Conservation (phyloP, 2,797 vertebrate genomes). For the Diplodus puntazzo region DNA sequence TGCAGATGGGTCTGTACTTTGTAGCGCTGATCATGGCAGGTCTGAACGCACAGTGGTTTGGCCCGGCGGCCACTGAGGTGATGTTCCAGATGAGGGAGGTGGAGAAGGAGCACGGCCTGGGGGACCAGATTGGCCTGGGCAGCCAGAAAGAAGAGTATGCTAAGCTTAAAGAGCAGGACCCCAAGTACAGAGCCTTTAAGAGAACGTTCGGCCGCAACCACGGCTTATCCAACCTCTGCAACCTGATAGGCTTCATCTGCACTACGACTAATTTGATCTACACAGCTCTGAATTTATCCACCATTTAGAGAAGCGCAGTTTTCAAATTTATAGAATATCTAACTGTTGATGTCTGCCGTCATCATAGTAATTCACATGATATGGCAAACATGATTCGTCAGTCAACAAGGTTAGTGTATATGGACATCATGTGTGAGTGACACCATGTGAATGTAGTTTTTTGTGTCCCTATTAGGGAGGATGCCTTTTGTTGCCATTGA, state of each 20-base stretch:
- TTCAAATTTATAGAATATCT: background rate
- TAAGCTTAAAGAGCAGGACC: constrained; percentile 89
- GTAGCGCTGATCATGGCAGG: constrained; percentile 79
- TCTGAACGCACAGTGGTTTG: constrained; percentile 88
- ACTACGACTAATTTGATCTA: constrained; percentile 86
- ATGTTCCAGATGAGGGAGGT: constrained; percentile 87
- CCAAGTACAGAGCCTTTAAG: constrained; percentile 86
- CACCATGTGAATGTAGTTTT: background rate
- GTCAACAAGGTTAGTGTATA: no score
- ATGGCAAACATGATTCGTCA: background rate
- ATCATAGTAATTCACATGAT: background rate
- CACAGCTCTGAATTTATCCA: constrained; percentile 84
- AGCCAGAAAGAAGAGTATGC: constrained; percentile 84
- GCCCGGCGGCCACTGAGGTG: constrained; percentile 79
- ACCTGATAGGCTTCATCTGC: constrained; percentile 87
- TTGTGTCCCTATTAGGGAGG: constrained; percentile 16
- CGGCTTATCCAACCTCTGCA: constrained; percentile 88
- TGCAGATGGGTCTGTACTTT: constrained; percentile 88
- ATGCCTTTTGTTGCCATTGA: background rate
- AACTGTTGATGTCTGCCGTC: background rate
- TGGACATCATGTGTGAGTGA: background rate
- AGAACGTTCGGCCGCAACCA: constrained; percentile 87
- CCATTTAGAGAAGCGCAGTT: constrained; percentile 74
- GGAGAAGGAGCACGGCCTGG: constrained; percentile 89
- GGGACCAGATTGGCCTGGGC: constrained; percentile 82